Evolutionary conservation across 2,888 invertebrate species (phyloP).

Genomic region (Crioceris asparagi): DNA sequence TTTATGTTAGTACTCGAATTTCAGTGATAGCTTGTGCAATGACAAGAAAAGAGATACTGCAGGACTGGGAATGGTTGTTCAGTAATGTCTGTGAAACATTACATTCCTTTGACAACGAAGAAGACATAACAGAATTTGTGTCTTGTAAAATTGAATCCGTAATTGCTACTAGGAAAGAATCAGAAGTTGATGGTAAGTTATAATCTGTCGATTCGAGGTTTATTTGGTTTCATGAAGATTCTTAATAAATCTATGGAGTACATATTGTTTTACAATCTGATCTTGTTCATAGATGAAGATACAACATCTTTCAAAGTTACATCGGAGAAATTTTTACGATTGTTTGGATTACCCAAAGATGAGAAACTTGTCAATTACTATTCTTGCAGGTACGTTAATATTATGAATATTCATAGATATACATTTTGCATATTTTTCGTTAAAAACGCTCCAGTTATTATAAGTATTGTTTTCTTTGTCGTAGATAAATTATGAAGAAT

Average conservation of each 20-base stretch:
- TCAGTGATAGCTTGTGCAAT: slow-evolving; percentile 83
- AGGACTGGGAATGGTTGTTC: slow-evolving; percentile 93
- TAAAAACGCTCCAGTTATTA: no score
- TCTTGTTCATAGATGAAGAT: slow-evolving; percentile 60
- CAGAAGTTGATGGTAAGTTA: slow-evolving; percentile 43
- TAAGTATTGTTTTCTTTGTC: no score
- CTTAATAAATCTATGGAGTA: neutral
- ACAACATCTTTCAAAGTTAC: slow-evolving; percentile 67
- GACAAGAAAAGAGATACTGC: slow-evolving; percentile 74
- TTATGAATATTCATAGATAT: neutral
- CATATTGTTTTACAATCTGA: neutral
- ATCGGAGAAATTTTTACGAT: slow-evolving; percentile 72
- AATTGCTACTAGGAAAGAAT: slow-evolving; percentile 62
- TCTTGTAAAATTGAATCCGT: slow-evolving; percentile 94
- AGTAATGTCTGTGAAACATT: slow-evolving; percentile 75
- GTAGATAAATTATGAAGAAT: no score
- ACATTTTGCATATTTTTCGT: no score
- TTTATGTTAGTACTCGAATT: slow-evolving; percentile 20
- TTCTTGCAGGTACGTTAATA: slow-evolving; percentile 67
- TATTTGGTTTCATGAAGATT: neutral
- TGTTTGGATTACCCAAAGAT: slow-evolving; percentile 84
- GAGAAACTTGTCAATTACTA: slow-evolving; percentile 95
- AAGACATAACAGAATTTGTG: slow-evolving; percentile 91
- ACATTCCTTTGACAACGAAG: slow-evolving; percentile 84
- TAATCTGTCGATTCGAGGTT: slow-evolving; percentile 3